phyloP scores from a whole-genome alignment of 2,888 invertebrate genomes.

The Cephus rjabovi region DNA sequence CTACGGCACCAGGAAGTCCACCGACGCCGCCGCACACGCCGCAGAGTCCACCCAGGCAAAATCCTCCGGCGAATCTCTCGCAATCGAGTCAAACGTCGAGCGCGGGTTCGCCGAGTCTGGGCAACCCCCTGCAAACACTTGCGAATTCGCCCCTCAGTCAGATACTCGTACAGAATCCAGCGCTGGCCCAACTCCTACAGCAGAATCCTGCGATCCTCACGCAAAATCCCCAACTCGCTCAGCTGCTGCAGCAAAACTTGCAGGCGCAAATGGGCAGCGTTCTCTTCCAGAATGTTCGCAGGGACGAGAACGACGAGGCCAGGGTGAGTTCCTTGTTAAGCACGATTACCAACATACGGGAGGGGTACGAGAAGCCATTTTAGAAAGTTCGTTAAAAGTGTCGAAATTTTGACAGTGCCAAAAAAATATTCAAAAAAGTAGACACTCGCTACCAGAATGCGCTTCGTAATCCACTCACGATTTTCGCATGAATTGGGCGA shows the following conservation, averaged over 20 bases:
- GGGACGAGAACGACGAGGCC: slow-evolving; percentile 55
- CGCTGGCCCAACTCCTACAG: slow-evolving; percentile 59
- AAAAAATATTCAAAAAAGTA: background rate
- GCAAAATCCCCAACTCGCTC: slow-evolving; percentile 61
- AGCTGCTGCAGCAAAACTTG: slow-evolving; percentile 62
- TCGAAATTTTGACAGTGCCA: background rate
- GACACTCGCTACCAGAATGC: background rate
- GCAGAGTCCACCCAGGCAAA: slow-evolving; percentile 61
- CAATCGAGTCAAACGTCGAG: slow-evolving; percentile 57
- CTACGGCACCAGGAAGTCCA: slow-evolving; percentile 64
- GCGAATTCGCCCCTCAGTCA: slow-evolving; percentile 57
- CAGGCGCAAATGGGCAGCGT: slow-evolving; percentile 62
- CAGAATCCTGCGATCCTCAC: slow-evolving; percentile 61
- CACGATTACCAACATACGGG: background rate
- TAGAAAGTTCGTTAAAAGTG: background rate
- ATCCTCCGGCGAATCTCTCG: slow-evolving; percentile 42
- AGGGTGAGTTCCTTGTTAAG: slow-evolving; percentile 49
- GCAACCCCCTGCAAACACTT: slow-evolving; percentile 40
- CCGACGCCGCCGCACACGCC: slow-evolving; percentile 65
- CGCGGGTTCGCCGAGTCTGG: slow-evolving; percentile 40
- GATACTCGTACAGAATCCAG: slow-evolving; percentile 60
- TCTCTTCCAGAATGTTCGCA: slow-evolving; percentile 51
- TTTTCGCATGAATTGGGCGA: background rate
- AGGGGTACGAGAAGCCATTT: background rate
- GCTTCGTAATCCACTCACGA: background rate